Evolutionary conservation across 2,888 invertebrate genomes (phyloP).

Genomic region (Drosophila putrida): DNA sequence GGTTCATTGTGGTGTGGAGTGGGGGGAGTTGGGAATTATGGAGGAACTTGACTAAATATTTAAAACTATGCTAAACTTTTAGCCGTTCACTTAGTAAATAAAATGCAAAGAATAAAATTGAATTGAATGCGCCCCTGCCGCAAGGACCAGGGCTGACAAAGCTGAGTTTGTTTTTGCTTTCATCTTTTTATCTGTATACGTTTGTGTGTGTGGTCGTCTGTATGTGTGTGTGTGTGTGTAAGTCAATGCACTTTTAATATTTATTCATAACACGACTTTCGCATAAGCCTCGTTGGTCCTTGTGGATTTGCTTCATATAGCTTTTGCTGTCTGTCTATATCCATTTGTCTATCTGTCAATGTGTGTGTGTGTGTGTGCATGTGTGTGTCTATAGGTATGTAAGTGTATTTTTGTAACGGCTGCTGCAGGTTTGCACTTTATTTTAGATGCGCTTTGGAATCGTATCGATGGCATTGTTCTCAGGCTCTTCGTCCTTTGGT

Average conservation of each 20-base stretch:
- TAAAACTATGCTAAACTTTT: slow-evolving; percentile 61
- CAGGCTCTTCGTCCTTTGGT: slow-evolving; percentile 84
- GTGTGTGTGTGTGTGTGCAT: slow-evolving; percentile 16
- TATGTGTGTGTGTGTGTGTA: slow-evolving; percentile 28
- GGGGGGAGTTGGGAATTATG: slow-evolving; percentile 1
- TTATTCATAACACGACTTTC: neutral
- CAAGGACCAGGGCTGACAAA: slow-evolving; percentile 40
- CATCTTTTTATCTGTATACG: slow-evolving; percentile 1
- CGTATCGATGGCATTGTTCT: slow-evolving; percentile 80
- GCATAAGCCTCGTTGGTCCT: neutral
- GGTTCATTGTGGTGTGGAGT: neutral
- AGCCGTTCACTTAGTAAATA: slow-evolving; percentile 71
- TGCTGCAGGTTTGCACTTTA: slow-evolving; percentile 40
- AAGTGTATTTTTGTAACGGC: slow-evolving; percentile 37
- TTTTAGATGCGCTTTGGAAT: slow-evolving; percentile 80
- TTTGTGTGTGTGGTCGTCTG: slow-evolving; percentile 10
- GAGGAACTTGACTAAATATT: slow-evolving; percentile 66
- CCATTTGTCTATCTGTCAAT: slow-evolving; percentile 6
- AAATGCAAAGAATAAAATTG: slow-evolving; percentile 73
- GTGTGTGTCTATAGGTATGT: slow-evolving; percentile 30
- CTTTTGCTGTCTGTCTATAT: neutral
- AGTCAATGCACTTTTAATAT: slow-evolving; percentile 27
- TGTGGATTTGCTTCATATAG: neutral
- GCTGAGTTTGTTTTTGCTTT: slow-evolving; percentile 18
- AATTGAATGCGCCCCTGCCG: slow-evolving; percentile 45